Evolutionary conservation across 2,797 vertebrate genomes (phyloP), one percentile per base, ranked within the genome.

Genomic region (Halcyon leucocephala): DNA sequence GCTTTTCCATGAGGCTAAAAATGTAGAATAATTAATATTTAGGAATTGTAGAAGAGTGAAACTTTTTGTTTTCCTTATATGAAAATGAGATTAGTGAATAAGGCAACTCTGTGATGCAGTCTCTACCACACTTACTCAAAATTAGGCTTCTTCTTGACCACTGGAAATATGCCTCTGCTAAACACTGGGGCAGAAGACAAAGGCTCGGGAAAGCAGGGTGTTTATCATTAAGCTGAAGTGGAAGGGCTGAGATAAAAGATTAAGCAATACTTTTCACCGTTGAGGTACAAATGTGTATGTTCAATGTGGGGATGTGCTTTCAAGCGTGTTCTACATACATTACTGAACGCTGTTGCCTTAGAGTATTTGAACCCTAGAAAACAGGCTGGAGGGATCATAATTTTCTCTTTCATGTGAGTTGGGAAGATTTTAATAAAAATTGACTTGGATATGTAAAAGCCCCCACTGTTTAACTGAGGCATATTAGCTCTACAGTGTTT

Each of bases 71-170:
- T 92, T 65, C 41, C 6, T 31, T 79, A 9, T 64, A 42, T 64
- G 21, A 16, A 71, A 33, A 46, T 21, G 21, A 66, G 1, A 11
- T 67, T 41, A 67, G 41, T 82, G 48, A 82, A 58, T 1, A 2
- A 69, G n/a, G 15, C 21, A 64, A 52, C 21, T 67, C 42, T 78
- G 37, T 42, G 33, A 9, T 15, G 25, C n/a, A 37, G 21, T 64
- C 7, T 21, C 82, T 39, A 16, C 64, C 0, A 0, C 24, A 6
- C 10, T 49, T 19, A 61, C 29, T 0, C 0, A 86, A 91, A 74
- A 14, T 49, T 17, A 21, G 24, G 41, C 57, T 91, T 87, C 44
- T 95, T 31, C 33, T 24, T 82, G 35, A 87, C 24, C 52, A 91
- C 91, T 65, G 61, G 44, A 82, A 90, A 28, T 14, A 29, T 0